Base-by-base conservation (phyloP, 2,113 vertebrate genomes). In the Crypturellus undulatus region DNA sequence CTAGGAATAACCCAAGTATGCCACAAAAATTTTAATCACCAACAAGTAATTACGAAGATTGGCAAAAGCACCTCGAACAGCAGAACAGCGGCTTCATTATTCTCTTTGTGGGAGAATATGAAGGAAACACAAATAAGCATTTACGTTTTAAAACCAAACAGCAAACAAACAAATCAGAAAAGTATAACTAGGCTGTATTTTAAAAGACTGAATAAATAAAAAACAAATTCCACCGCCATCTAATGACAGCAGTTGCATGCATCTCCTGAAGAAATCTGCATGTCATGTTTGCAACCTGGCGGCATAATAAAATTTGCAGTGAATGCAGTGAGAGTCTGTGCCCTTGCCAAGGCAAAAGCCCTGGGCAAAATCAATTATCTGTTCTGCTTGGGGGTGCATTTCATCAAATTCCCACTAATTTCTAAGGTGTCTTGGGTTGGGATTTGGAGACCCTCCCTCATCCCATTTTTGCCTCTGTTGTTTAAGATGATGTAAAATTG, bases 401-500 rank as follows among this genome's bases (percentile, higher is more conserved):
- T 88, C 65, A 5, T 43, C 72, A n/a, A 9, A 2, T 70, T 32
- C 47, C 58, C 34, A 88, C 65, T 56, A 59, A 60, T 75, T 63
- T 52, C 42, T 32, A 21, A 47, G 32, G 7, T 34, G 26, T 3
- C 42, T 8, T 69, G 51, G 54, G 75, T 38, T 63, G 16, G 2
- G 16, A 1, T 64, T 40, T 89, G 68, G 28, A 76, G 17, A 20
- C 10, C 4, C 75, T 58, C 26, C 47, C 42, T 7, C 10, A 6
- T 1, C 8, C 2, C 0, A 2, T 3, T 3, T 47, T 75, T 5
- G 38, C 2, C 9, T 75, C n/a, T 68, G 8, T 52, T 71, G 9
- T 62, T 87, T 68, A 84, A 81, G 77, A 68, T n/a, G 5, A 42
- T 19, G 49, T 30, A 16, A 34, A 67, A 42, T 52, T 4, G 42